Evolutionary conservation across 2,113 vertebrate species (phyloP), one percentile per base, ranked within the genome.

Genomic region (Podarcis muralis): DNA sequence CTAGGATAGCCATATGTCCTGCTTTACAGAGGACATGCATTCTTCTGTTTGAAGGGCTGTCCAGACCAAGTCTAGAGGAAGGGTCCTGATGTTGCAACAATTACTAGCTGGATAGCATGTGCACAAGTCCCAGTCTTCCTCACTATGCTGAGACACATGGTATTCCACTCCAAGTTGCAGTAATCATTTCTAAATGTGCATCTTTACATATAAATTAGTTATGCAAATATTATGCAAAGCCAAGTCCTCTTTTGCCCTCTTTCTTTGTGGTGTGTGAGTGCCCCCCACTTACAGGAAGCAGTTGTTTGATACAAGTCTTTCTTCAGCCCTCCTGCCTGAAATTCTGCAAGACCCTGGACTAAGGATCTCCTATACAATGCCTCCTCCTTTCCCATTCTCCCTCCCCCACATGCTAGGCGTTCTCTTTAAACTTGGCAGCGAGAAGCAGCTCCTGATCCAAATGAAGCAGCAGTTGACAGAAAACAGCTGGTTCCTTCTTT

Each of bases 361-460:
- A 30, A 27, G 37, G 23, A 15, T 13, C 22, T 48, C n/a, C 13
- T 32, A 18, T 27, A 71, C 25, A 71, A 71, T 12, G 30, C n/a
- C n/a, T 15, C n/a, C 4, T 30, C 30, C n/a, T 13, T 77, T 86
- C 88, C 90, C 91, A 81, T 81, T 81, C 53, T 43, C 71, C 37
- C 25, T 87, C 86, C 23, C 37, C 66, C 72, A 87, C 83, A 69
- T 91, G 85, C 75, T 94, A 27, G 57, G 89, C 76, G 43, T 18
- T 92, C 23, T 30, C 48, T 87, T 92, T 91, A 81, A 68, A 93
- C 91, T 62, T 87, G 48, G 68, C 87, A 68, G 66, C 8, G 13
- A 80, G 77, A 59, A 48, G 6, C 9, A 66, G n/a, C 62, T 92
- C 86, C 11, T 71, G 90, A 92, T 95, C 86, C 85, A 90, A 71